Evolutionary conservation across 2,888 invertebrate genomes (phyloP).

Genomic region (Eugnorisma glareosa): DNA sequence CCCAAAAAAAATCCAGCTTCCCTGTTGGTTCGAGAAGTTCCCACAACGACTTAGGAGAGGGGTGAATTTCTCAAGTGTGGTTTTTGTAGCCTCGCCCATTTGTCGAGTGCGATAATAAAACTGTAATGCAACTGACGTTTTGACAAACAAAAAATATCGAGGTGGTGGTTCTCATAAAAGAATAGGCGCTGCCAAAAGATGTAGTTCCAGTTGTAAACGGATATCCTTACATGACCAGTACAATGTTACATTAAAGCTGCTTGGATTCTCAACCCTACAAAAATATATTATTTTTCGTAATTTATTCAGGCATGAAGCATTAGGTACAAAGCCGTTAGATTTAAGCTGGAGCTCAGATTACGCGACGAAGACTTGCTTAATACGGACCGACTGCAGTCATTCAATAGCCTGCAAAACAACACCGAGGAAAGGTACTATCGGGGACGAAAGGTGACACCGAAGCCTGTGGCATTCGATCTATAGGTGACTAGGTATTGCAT

Average conservation of each 20-base stretch:
- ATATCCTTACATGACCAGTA: conserved; percentile 58
- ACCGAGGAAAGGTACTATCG: conserved; percentile 87
- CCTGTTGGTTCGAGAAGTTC: conserved; percentile 83
- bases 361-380: conserved; percentile 86
- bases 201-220: conserved; percentile 42
- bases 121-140: conserved; percentile 76
- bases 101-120: conserved; percentile 86
- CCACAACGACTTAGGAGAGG: conserved; percentile 86
- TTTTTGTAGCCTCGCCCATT: conserved; percentile 87
- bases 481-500: conserved; percentile 74
- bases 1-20: conserved; percentile 81
- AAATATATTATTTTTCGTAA: conserved; percentile 81
- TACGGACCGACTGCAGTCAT: conserved; percentile 85
- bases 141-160: conserved; percentile 64
- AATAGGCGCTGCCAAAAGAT: conserved; percentile 22
- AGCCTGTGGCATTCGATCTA: conserved; percentile 83
- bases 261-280: conserved; percentile 59
- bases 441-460: conserved; percentile 88
- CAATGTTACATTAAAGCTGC: conserved; percentile 51
- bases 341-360: conserved; percentile 86
- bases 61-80: conserved; percentile 87
- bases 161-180: conserved; percentile 14
- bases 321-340: conserved; percentile 84
- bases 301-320: conserved; percentile 83
- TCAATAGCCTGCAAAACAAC: conserved; percentile 88